Evolutionary conservation across 2,797 vertebrate genomes (phyloP).

Genomic region (Iguana delicatissima): DNA sequence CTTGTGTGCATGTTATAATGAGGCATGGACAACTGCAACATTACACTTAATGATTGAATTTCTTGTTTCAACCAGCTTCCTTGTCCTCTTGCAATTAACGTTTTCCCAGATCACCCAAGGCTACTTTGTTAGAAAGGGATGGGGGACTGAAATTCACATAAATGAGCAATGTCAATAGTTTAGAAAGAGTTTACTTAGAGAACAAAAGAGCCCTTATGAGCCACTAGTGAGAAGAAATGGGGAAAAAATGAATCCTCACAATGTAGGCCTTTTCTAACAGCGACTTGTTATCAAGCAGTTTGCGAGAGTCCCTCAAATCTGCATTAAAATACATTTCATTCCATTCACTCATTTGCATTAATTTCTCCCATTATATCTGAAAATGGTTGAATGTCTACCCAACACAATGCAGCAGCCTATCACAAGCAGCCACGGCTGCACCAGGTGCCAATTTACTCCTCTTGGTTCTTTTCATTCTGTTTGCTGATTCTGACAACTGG

Average conservation of each 20-base stretch:
- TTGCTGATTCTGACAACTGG: conserved; percentile 91
- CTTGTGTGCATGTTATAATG: conserved; percentile 90
- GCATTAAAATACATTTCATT: conserved; percentile 99
- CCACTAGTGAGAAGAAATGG: conserved; percentile 91
- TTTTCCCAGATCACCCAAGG: conserved; percentile 90
- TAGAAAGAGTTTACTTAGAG: conserved; percentile 96
- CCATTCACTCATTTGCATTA: conserved; percentile 99
- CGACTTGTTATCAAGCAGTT: conserved; percentile 99
- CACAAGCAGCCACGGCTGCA: conserved; percentile 89
- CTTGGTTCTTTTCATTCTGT: conserved; percentile 91
- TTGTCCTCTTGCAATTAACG: conserved; percentile 90
- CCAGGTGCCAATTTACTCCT: conserved; percentile 97
- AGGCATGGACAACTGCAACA: conserved; percentile 93
- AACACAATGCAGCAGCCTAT: conserved; percentile 96
- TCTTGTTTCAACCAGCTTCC: conserved; percentile 82
- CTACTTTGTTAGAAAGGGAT: conserved; percentile 75
- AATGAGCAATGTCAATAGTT: conserved; percentile 99
- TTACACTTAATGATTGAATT: conserved; percentile 92
- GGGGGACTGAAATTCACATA: conserved; percentile 93
- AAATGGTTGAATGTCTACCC: conserved; percentile 97
- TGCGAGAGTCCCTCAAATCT: conserved; percentile 96
- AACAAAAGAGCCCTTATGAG: conserved; percentile 98
- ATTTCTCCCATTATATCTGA: conserved; percentile 99
- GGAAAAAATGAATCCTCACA: conserved; percentile 96
- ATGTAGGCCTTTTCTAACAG: conserved; percentile 97